Evolutionary conservation across 2,888 invertebrate species (phyloP), one percentile per base, ranked within the genome.

Genomic region (Escarpia spicata): DNA sequence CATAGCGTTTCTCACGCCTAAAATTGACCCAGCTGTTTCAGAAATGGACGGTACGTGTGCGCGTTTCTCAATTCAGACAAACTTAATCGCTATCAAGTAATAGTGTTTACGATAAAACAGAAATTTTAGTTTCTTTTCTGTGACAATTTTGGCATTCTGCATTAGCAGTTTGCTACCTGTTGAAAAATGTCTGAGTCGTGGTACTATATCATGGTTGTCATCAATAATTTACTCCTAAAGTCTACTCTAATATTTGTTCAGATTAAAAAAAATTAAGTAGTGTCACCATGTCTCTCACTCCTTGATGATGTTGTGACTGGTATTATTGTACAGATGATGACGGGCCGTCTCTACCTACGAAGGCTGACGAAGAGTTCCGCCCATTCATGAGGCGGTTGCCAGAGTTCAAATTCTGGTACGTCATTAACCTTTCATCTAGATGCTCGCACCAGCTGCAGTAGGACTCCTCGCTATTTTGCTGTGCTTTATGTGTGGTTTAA

Each of bases 1-100:
- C 97, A 99, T 99, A 97, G 99, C 99, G 97, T 99, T 99, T 97
- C 97, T 99, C 95, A 99, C 99, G 96, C 99, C 99, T 96, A 99
- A 99, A 97, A 99, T 99, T 96, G 99, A 99, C 97, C 99, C 99
- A 94, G 98, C 98, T 90, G 98, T 98, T 97, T 95, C 96, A 91
- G 98, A 94, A 44, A 52, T 91, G 92, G 93, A 94, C 91, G 95
- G 95, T 95, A 93, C 94, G 94, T 92, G 19, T 52, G 75, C 26
- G 15, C 26, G 75, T 75, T 75, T 75, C 75, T 75, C 19, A 75
- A 26, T 75, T 75, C 26, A 75, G 75, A 75, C 75, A 75, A 75
- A n/a, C 75, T 26, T 75, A 75, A 75, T 26, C 6, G 19, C 26
- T 0, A 75, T 75, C 26, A 75, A 26, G 6, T n/a, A 75, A 26